Percentiles rank a stretch among this genome's conserved stretches.
Conservation (phyloP, 2,888 invertebrate species). For the Mythimna pallens region DNA sequence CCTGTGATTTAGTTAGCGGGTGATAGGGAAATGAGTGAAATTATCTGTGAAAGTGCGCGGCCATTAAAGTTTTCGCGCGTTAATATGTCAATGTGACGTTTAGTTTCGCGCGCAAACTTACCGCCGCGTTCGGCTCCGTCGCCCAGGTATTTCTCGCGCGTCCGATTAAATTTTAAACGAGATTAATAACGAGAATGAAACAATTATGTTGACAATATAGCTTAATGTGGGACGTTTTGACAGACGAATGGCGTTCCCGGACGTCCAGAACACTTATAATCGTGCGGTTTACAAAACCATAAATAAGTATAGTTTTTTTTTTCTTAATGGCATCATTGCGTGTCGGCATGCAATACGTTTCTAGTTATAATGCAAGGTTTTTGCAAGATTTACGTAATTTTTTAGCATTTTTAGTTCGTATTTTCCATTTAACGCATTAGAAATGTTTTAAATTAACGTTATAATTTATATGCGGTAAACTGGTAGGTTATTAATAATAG, state of each 20-base stretch:
- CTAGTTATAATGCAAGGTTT: conserved; percentile 60
- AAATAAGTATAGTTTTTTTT: conserved; percentile 58
- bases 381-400: conserved; percentile 64
- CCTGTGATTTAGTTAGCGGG: conserved; percentile 76
- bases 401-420: conserved; percentile 50
- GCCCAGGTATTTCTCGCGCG: conserved; percentile 62
- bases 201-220: conserved; percentile 78
- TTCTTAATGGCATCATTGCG: conserved; percentile 63
- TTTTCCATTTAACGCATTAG: conserved; percentile 60
- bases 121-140: conserved; percentile 63
- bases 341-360: conserved; percentile 65
- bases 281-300: conserved; percentile 58
- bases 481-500: conserved; percentile 51
- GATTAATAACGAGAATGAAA: conserved; percentile 77
- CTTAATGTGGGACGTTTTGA: conserved; percentile 69
- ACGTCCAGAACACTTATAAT: conserved; percentile 58
- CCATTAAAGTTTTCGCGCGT: conserved; percentile 81
- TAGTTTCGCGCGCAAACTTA: conserved; percentile 72
- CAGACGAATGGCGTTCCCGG: conserved; percentile 58
- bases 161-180: conserved; percentile 71
- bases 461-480: conserved; percentile 58
- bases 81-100: conserved; percentile 80
- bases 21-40: conserved; percentile 71
- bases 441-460: conserved; percentile 58
- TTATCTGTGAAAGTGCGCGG: conserved; percentile 73